Base-by-base conservation (phyloP, 2,797 vertebrate genomes). In the Pseudopleuronectes americanus region DNA sequence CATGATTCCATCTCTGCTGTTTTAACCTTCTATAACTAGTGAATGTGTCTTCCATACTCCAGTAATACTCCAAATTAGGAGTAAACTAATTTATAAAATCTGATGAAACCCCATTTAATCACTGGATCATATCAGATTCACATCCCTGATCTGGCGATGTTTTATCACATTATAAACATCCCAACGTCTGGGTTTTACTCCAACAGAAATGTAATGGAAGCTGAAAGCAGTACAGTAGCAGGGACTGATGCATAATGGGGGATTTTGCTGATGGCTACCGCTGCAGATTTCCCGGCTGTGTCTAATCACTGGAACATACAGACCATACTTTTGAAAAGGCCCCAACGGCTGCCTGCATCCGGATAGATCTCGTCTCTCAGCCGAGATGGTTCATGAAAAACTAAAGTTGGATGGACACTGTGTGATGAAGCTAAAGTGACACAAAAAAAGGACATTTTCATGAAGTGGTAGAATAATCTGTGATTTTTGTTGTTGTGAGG, bases 401-500 rank as follows among this genome's bases (percentile, higher is more conserved):
- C 8, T 1, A 2, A 26, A 28, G 31, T 45, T 24, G 3, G 45
- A 21, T 4, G 57, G 19, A 7, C 23, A 54, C 2, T 52, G 59
- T 26, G 47, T 10, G 58, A 38, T 47, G 47, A n/a, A 14, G 33
- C 8, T 23, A 60, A 16, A 28, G 9, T 54, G 67, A 61, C 3
- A 61, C 3, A n/a, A 56, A 28, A 45, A 38, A 57, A 21, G 3
- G 31, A 43, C 4, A 12, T 77, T 62, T 75, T 77, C 45, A 64
- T 36, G 4, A 65, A 57, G 61, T 70, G 68, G 68, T 43, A 43
- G 31, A 43, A 52, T 19, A n/a, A 26, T 48, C 24, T 0, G 45
- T 76, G 57, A 28, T 64, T 81, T 76, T 51, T 51, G 57, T 72
- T 63, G 72, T 81, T 64, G 70, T 82, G 76, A 68, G 69, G 73